These are phyloP conservation scores for Epirrhoe alternata DNA, from an alignment of 2,888 invertebrate genomes.

Conservation along the genomic window DNA sequence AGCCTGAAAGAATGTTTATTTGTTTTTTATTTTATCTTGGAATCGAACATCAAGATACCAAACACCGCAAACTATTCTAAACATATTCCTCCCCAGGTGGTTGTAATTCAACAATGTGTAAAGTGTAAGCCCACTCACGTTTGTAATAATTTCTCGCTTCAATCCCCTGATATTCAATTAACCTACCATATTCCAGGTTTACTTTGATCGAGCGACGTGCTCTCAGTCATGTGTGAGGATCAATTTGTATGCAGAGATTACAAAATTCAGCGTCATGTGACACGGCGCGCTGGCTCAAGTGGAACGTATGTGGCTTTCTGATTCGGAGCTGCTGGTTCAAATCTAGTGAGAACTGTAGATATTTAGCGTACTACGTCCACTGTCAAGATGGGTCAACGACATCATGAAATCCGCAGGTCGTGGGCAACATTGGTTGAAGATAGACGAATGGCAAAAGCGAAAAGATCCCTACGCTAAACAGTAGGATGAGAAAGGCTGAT, in stretches of 20 bases:
- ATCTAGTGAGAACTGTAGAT: not conserved
- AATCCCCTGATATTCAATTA: slow-evolving; percentile 26
- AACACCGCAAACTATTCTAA: slow-evolving; percentile 3
- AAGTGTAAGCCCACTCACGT: slow-evolving; percentile 15
- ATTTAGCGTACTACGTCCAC: too few species aligned
- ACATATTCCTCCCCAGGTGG: not conserved
- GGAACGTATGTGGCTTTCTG: not conserved
- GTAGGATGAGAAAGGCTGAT: too few species aligned
- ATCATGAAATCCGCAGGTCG: too few species aligned
- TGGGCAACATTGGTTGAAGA: too few species aligned
- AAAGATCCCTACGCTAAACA: too few species aligned
- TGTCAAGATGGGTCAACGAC: too few species aligned
- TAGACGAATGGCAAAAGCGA: too few species aligned
- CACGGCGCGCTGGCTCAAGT: not conserved
- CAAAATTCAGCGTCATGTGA: not conserved
- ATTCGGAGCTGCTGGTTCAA: not conserved
- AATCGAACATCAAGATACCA: too few species aligned
- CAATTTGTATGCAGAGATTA: slow-evolving; percentile 9
- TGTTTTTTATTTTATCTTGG: too few species aligned
- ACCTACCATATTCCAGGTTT: slow-evolving; percentile 1
- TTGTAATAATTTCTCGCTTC: slow-evolving; percentile 27
- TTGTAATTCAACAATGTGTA: slow-evolving; percentile 11
- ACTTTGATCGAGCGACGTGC: slow-evolving; percentile 19
- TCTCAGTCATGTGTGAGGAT: not conserved
- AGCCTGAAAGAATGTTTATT: too few species aligned